Evolutionary conservation across 1,140 invertebrate genomes (phyloP).

Genomic region (Prorops nasuta): DNA sequence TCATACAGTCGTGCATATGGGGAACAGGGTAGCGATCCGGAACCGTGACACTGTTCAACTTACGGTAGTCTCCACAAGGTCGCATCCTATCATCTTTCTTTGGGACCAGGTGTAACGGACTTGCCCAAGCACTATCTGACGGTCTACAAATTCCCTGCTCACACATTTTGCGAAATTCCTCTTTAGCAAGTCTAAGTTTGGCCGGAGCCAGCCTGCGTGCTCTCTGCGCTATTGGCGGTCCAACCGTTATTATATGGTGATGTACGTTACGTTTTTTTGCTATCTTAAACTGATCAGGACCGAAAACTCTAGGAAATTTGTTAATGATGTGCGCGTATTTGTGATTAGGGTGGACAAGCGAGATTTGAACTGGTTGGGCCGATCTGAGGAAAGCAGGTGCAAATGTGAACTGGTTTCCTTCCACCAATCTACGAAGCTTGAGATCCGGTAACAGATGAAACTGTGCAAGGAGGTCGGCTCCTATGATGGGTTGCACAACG

Average conservation of each 20-base stretch:
- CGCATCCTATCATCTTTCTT: conserved; percentile 1
- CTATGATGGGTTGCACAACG: not conserved
- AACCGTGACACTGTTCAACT: not conserved
- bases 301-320: not conserved
- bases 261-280: not conserved
- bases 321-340: not conserved
- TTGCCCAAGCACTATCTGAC: not conserved
- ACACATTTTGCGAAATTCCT: not conserved
- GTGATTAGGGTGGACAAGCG: not conserved
- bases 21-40: too few relatives aligned
- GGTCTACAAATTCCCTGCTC: not conserved
- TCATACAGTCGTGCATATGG: not conserved
- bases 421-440: not conserved
- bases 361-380: not conserved
- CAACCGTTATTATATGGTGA: not conserved
- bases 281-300: not conserved
- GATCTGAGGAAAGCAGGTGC: not conserved
- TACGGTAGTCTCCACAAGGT: not conserved
- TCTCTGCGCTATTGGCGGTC: not conserved
- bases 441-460: not conserved
- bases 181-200: not conserved
- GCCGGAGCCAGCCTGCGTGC: not conserved
- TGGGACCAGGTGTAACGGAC: not conserved
- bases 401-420: not conserved
- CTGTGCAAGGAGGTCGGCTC: not conserved